Conservation (phyloP, 2,888 invertebrate genomes). For the Steromphala cineraria region DNA sequence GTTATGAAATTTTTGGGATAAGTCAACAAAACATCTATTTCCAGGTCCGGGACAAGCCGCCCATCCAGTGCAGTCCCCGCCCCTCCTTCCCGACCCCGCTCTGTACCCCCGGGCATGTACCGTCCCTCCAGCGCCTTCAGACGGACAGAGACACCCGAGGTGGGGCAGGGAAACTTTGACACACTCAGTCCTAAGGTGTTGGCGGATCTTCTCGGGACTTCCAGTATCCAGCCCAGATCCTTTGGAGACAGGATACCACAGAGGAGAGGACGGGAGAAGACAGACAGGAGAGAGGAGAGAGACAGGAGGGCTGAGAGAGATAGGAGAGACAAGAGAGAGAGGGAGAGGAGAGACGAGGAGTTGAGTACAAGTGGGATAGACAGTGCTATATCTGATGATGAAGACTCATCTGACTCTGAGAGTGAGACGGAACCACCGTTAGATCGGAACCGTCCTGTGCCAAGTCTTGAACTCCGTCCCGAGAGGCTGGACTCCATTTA, state of each 20-base stretch:
- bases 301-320: no score
- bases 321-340: no score
- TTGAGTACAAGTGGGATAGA: constrained; percentile 59
- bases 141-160: constrained; percentile 49
- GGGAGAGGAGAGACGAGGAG: constrained; percentile 33
- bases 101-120: constrained; percentile 47
- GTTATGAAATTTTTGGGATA: neutral
- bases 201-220: constrained; percentile 46
- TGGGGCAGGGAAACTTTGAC: constrained; percentile 52
- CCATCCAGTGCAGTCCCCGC: constrained; percentile 18
- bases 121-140: constrained; percentile 27
- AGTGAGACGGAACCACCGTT: constrained; percentile 48
- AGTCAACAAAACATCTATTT: neutral
- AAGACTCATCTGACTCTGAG: constrained; percentile 52
- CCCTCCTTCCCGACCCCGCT: constrained; percentile 45
- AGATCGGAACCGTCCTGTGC: constrained; percentile 47
- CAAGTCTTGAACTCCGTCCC: constrained; percentile 60
- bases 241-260: constrained; percentile 30
- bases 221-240: neutral
- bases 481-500: constrained; percentile 64
- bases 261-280: neutral
- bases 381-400: constrained; percentile 50
- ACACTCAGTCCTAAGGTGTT: constrained; percentile 54
- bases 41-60: neutral
- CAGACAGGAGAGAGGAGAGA: no score